phyloP scores from a whole-genome alignment of 2,797 vertebrate genomes.

The Hypotaenidia philippensis region DNA sequence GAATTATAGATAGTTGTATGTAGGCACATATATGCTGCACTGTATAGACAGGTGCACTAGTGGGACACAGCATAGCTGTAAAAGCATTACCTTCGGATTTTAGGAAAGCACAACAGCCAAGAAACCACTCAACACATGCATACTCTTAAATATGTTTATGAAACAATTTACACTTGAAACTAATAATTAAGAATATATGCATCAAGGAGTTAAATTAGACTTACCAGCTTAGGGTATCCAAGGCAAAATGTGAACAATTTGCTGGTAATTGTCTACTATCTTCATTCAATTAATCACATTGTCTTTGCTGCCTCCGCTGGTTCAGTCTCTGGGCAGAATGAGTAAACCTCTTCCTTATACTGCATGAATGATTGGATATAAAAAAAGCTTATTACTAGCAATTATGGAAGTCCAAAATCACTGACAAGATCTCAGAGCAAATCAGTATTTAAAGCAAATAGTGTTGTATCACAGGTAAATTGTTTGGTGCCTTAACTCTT shows the following conservation, averaged over 20 bases:
- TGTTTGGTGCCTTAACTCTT: constrained; percentile 13
- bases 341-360: constrained; percentile 79
- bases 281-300: constrained; percentile 86
- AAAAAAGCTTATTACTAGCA: constrained; percentile 70
- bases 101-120: background rate
- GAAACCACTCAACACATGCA: background rate
- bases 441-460: background rate
- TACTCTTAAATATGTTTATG: background rate
- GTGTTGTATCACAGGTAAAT: background rate
- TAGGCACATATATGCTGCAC: background rate
- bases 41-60: background rate
- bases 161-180: background rate
- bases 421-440: constrained; percentile 42
- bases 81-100: background rate
- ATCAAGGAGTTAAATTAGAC: constrained; percentile 69
- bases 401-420: constrained; percentile 70
- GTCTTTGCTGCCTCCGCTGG: constrained; percentile 80
- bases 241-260: constrained; percentile 78
- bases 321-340: constrained; percentile 87
- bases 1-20: background rate
- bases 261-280: constrained; percentile 84
- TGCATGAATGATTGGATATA: constrained; percentile 78
- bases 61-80: background rate
- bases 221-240: constrained; percentile 88
- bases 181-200: background rate